Evolutionary conservation across 2,888 invertebrate genomes (phyloP).

Genomic region (Anthoptus insignis): DNA sequence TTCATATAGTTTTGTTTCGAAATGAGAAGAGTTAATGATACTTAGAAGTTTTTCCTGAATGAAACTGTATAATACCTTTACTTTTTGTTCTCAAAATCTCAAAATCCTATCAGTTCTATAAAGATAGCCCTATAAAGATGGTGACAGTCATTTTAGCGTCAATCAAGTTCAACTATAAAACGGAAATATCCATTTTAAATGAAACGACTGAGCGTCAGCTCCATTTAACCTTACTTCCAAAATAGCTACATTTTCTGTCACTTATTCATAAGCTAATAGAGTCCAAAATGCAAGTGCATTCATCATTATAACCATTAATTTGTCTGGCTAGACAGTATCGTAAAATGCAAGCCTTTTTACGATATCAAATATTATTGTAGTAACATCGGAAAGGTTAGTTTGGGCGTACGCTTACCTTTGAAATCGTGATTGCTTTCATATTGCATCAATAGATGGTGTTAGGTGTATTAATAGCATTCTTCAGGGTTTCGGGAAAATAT

Average conservation of each 20-base stretch:
- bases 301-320: conserved; percentile 56
- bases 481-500: no score
- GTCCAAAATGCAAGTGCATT: conserved; percentile 54
- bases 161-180: conserved; percentile 32
- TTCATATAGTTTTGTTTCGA: no score
- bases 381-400: conserved; percentile 52
- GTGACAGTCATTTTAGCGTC: conserved; percentile 12
- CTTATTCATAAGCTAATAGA: conserved; percentile 39
- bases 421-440: no score
- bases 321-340: conserved; percentile 70
- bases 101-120: no score
- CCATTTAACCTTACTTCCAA: conserved; percentile 9
- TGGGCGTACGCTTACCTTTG: conserved; percentile 1
- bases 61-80: no score
- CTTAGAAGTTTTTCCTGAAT: no score
- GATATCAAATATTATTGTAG: conserved; percentile 62
- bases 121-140: conserved; percentile 5
- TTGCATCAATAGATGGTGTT: no score
- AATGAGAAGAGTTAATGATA: no score
- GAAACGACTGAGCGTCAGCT: conserved; percentile 18
- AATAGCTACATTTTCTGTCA: not conserved
- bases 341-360: conserved; percentile 65
- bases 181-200: conserved; percentile 35
- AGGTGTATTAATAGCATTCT: no score
- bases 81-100: no score